These are phyloP conservation scores for Poecilus cupreus DNA, from an alignment of 2,888 invertebrate species.

Conservation along the genomic window DNA sequence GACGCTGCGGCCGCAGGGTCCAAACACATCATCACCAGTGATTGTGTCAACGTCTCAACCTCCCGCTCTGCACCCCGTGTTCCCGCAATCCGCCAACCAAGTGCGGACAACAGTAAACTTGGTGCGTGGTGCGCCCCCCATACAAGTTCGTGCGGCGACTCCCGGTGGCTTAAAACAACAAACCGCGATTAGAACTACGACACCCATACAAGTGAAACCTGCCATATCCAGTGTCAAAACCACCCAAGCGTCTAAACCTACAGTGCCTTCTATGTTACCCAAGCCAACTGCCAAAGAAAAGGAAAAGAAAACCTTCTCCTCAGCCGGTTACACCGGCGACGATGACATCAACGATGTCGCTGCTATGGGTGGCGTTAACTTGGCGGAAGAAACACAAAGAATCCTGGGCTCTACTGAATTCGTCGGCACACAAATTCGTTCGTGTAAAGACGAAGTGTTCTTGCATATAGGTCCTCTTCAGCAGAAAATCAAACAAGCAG, in stretches of 20 bases:
- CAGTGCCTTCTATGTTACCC: slow-evolving; percentile 75
- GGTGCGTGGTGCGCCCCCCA: slow-evolving; percentile 66
- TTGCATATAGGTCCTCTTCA: slow-evolving; percentile 86
- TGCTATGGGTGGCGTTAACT: slow-evolving; percentile 98
- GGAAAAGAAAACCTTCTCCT: slow-evolving; percentile 81
- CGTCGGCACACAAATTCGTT: slow-evolving; percentile 85
- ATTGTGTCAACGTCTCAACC: slow-evolving; percentile 72
- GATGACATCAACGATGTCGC: slow-evolving; percentile 99
- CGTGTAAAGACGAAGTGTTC: slow-evolving; percentile 95
- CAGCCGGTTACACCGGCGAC: slow-evolving; percentile 79
- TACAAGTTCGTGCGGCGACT: slow-evolving; percentile 65
- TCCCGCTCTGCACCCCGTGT: slow-evolving; percentile 72
- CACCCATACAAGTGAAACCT: slow-evolving; percentile 69
- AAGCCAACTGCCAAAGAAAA: slow-evolving; percentile 84
- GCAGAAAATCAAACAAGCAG: slow-evolving; percentile 84
- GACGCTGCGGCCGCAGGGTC: slow-evolving; percentile 68
- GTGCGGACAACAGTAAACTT: slow-evolving; percentile 65
- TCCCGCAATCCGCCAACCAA: slow-evolving; percentile 64
- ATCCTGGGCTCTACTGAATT: slow-evolving; percentile 90
- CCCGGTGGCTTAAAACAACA: slow-evolving; percentile 65
- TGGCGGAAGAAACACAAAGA: slow-evolving; percentile 96
- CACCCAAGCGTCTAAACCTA: slow-evolving; percentile 74
- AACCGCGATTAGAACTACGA: slow-evolving; percentile 71
- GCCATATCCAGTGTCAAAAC: slow-evolving; percentile 70
- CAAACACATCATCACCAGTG: slow-evolving; percentile 64